phyloP scores from a whole-genome alignment of 2,113 vertebrate species.

The Lates calcarifer region DNA sequence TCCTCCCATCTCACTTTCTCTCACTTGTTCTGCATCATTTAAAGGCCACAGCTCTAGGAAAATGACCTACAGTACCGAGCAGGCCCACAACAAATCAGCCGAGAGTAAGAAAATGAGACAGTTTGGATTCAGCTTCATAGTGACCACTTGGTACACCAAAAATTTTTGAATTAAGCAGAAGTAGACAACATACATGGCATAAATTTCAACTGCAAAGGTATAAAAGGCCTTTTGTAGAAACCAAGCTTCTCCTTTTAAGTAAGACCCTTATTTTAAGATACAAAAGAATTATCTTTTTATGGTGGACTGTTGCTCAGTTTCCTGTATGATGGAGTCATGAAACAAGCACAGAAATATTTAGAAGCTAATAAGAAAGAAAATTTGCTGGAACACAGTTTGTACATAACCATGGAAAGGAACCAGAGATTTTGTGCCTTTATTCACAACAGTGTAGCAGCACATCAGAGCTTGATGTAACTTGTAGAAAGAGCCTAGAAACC shows the following conservation, averaged over 20 bases:
- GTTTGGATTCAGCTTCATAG: neutral
- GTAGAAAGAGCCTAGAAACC: too few species aligned
- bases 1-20: constrained; percentile 2
- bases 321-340: neutral
- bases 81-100: neutral
- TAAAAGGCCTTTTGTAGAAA: neutral
- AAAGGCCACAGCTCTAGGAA: constrained; percentile 5
- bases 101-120: neutral
- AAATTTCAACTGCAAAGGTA: neutral
- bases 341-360: neutral
- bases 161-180: neutral
- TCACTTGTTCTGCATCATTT: constrained; percentile 31
- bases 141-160: neutral
- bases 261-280: too few species aligned
- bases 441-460: neutral
- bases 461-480: neutral
- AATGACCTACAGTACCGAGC: constrained; percentile 21
- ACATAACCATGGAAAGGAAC: neutral
- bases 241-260: neutral
- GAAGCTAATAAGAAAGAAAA: neutral
- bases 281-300: neutral
- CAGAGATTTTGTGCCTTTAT: neutral
- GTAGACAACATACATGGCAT: neutral
- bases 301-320: neutral
- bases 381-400: neutral